Conservation (phyloP, 2,888 invertebrate genomes). For the Xestia c-nigrum region DNA sequence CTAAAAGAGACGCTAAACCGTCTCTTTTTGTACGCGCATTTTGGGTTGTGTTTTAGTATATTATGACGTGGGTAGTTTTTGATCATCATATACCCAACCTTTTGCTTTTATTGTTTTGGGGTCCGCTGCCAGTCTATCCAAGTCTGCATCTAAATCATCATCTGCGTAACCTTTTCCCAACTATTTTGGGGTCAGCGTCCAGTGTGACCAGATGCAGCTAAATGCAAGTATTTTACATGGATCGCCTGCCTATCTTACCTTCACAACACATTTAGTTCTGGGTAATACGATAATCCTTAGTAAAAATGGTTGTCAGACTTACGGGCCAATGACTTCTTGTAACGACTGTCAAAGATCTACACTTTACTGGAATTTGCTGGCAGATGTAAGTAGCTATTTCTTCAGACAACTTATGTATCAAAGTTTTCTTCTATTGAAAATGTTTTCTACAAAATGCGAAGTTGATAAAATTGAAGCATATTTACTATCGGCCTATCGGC, state of each 20-base stretch:
- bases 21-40: not conserved
- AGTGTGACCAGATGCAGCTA: not conserved
- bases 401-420: too few relatives aligned
- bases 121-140: not conserved
- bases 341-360: not conserved
- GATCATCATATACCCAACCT: not conserved
- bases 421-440: not conserved
- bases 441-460: constrained; percentile 10
- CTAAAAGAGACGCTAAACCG: too few relatives aligned
- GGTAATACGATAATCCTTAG: not conserved
- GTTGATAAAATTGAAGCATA: constrained; percentile 29
- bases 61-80: not conserved
- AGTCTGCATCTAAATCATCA: not conserved
- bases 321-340: not conserved
- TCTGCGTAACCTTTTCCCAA: not conserved
- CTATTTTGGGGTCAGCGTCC: not conserved
- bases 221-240: not conserved
- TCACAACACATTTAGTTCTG: not conserved
- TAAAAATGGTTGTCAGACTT: not conserved
- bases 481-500: constrained; percentile 56
- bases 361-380: not conserved
- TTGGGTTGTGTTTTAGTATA: constrained; percentile 8
- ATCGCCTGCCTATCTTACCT: not conserved
- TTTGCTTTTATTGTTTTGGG: not conserved
- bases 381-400: not conserved